A percentile compares a stretch with the other conserved stretches of the same genome.
Evolutionary conservation across 2,888 invertebrate genomes (phyloP).

Genomic region (Phania funesta): DNA sequence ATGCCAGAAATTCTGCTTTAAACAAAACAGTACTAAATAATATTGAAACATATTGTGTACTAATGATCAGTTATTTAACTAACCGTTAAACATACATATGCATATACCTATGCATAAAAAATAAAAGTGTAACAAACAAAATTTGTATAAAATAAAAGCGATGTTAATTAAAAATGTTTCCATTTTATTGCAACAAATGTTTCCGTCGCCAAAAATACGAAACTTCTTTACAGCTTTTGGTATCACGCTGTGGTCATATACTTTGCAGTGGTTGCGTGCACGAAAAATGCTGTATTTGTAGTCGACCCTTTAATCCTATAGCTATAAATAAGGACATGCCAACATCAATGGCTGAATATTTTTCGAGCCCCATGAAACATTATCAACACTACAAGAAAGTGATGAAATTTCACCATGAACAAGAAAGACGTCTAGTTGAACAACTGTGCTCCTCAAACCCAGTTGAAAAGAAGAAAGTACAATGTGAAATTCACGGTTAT

Average conservation of each 20-base stretch:
- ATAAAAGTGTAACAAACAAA: too few relatives aligned
- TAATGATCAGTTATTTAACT: too few relatives aligned
- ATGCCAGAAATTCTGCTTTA: too few relatives aligned
- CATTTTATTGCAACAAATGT: slow-evolving; percentile 66
- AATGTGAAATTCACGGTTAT: slow-evolving; percentile 21
- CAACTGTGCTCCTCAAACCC: slow-evolving; percentile 39
- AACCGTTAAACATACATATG: too few relatives aligned
- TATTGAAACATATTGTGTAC: too few relatives aligned
- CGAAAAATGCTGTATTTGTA: slow-evolving; percentile 57
- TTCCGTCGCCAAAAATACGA: slow-evolving; percentile 47
- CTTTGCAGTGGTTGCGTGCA: slow-evolving; percentile 60
- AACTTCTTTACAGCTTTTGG: slow-evolving; percentile 41
- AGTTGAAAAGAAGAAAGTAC: slow-evolving; percentile 12
- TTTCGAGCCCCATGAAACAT: slow-evolving; percentile 51
- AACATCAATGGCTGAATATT: slow-evolving; percentile 53
- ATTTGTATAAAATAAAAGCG: too few relatives aligned
- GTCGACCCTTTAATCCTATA: slow-evolving; percentile 40
- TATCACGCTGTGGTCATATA: slow-evolving; percentile 66
- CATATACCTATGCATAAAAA: too few relatives aligned
- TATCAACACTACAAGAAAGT: slow-evolving; percentile 55
- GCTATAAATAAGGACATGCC: slow-evolving; percentile 62
- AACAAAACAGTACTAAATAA: too few relatives aligned
- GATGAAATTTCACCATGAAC: slow-evolving; percentile 65
- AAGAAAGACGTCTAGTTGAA: slow-evolving; percentile 37
- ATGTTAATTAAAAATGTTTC: slow-evolving; percentile 66